Evolutionary conservation across 2,888 invertebrate species (phyloP).

Genomic region (Agrotis clavis): DNA sequence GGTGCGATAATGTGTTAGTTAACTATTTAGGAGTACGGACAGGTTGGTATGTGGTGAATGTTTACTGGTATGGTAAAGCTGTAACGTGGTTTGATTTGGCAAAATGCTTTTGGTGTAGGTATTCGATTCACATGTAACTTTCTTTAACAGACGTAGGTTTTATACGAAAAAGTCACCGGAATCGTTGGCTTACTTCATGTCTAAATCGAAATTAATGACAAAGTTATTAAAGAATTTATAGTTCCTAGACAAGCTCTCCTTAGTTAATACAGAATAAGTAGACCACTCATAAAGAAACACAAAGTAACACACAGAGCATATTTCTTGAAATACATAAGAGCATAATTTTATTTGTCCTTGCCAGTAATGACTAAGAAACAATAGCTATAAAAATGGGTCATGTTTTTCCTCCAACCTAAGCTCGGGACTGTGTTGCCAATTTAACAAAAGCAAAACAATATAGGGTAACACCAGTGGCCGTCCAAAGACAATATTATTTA

Average conservation of each 20-base stretch:
- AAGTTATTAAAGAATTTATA: too few species aligned
- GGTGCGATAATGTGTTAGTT: slow-evolving; percentile 61
- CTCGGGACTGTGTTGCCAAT: slow-evolving; percentile 75
- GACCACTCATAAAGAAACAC: background rate
- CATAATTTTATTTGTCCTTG: slow-evolving; percentile 60
- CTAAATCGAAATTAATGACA: too few species aligned
- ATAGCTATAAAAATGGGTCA: slow-evolving; percentile 77
- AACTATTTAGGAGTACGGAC: slow-evolving; percentile 13
- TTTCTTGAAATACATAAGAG: slow-evolving; percentile 42
- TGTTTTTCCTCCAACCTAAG: slow-evolving; percentile 72
- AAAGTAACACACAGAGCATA: slow-evolving; percentile 2
- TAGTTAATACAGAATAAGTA: background rate
- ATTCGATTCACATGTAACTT: too few species aligned
- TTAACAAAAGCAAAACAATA: slow-evolving; percentile 80
- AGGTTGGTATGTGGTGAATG: slow-evolving; percentile 14
- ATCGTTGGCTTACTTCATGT: background rate
- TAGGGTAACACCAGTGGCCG: slow-evolving; percentile 87
- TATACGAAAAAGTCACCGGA: background rate
- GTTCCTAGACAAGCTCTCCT: background rate
- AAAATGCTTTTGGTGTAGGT: background rate
- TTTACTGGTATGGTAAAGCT: background rate
- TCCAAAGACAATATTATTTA: slow-evolving; percentile 83
- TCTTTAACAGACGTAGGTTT: background rate
- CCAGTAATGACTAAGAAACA: slow-evolving; percentile 67
- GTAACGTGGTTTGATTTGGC: background rate